Evolutionary conservation across 2,888 invertebrate species (phyloP), one percentile per base, ranked within the genome.

Genomic region (Zeuzera pyrina): DNA sequence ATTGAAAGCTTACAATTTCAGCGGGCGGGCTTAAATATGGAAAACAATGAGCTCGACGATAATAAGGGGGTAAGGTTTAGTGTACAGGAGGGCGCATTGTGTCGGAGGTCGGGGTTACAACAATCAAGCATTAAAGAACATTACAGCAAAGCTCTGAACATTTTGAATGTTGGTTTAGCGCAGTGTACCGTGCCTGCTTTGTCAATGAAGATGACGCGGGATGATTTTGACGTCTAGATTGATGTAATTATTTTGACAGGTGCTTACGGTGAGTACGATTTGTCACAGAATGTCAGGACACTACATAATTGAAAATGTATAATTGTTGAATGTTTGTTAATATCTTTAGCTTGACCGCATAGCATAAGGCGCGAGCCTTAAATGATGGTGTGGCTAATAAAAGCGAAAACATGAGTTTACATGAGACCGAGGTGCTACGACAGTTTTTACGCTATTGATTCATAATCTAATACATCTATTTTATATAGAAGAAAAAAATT

Each of bases 41-140:
- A 68, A 78, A 78, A 84, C 81, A 84, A 84, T 79, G 70, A 67
- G 52, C 62, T 64, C 50, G 62, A 57, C 67, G 68, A 62, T 76
- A 79, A 79, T 77, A 72, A 68, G 77, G 73, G 70, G 67, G 63
- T 58, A 64, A 63, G 70, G 76, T 65, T 68, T 68, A 65, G 60
- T 54, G 29, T 28, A 43, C 42, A 38, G 45, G 44, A 49, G 43
- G 56, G 42, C n/a, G 52, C 43, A 53, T 59, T 57, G n/a, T n/a
- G 54, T 56, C 33, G 31, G 35, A 32, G 32, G 38, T 38, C 34
- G 38, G 31, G 30, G 67, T 62, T 62, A 60, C 55, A 49, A 60
- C 62, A 60, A 62, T 61, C 56, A 53, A 53, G 57, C 52, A 57
- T 59, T 67, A 70, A 62, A 63, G 63, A 63, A 63, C 70, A 59